Percentiles rank a stretch among this genome's conserved stretches.
phyloP scores from a whole-genome alignment of 2,888 invertebrate species.

The Schizotus pectinicornis region DNA sequence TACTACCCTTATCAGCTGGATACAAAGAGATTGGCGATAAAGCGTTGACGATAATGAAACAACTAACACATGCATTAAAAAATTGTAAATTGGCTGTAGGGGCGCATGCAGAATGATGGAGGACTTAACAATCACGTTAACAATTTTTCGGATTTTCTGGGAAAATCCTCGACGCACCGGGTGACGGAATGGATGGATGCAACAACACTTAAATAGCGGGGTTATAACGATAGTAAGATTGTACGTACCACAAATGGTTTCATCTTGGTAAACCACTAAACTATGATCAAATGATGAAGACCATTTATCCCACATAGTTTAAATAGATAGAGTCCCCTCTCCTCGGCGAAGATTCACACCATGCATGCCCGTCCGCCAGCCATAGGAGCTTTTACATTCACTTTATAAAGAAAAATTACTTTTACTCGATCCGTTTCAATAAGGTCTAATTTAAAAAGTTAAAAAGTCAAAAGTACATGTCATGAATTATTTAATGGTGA shows the following conservation, averaged over 20 bases:
- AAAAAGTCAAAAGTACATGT: slow-evolving; percentile 24
- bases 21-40: no score
- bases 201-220: neutral
- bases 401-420: slow-evolving; percentile 46
- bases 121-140: no score
- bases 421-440: slow-evolving; percentile 45
- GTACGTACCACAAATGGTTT: slow-evolving; percentile 55
- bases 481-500: slow-evolving; percentile 19
- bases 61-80: no score
- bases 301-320: slow-evolving; percentile 39
- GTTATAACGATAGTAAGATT: slow-evolving; percentile 22
- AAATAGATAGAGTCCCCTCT: slow-evolving; percentile 43
- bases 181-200: neutral
- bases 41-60: no score
- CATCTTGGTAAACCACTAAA: slow-evolving; percentile 53
- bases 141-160: no score
- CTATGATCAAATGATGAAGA: slow-evolving; percentile 50
- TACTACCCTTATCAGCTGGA: no score
- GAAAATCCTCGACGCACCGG: no score
- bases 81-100: no score
- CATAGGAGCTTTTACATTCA: slow-evolving; percentile 41
- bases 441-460: slow-evolving; percentile 36
- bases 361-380: slow-evolving; percentile 9
- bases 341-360: slow-evolving; percentile 45
- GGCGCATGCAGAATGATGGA: no score